Base-by-base conservation (phyloP, 2,888 invertebrate species). In the Papilio demoleus region DNA sequence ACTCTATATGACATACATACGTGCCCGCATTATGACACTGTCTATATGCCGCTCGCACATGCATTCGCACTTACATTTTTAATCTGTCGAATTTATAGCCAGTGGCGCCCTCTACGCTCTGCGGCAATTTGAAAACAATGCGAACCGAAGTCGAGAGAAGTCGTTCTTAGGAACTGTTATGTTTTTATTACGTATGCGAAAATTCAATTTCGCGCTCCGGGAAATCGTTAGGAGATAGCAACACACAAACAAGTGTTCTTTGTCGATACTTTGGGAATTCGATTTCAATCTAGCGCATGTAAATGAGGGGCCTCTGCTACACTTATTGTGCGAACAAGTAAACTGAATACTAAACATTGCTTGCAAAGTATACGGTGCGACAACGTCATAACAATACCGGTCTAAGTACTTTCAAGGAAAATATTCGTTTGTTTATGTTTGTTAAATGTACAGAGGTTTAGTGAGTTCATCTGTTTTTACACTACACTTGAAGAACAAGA, bases 151-250 rank as follows among this genome's bases (percentile, higher is more conserved):
- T 34, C 4, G 34, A 2, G 34, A 14, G 36, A 63, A 36, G 14
- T 50, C 47, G 42, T 65, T 58, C 58, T 58, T 58, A 58, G 19
- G 58, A 65, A 65, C 58, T 42, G 56, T 65, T 65, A 65, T 65
- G 65, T 58, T 65, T 65, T 65, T 65, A 65, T 65, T 58, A 40
- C 40, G 40, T 58, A 56, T 31, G 65, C 42, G 58, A 65, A 65
- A 65, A 65, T 65, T 65, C 65, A 65, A 65, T 65, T 65, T 42
- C 31, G 65, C 65, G 19, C 40, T 27, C 53, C 27, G 31, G 42
- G 11, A 40, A 56, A 19, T 58, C 65, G 56, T 65, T 65, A 65
- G 27, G 65, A 65, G 56, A 42, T 40, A 27, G 34, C 27, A 42
- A 22, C 65, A 31, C 31, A 31, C 65, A 58, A 42, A 42, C 42